phyloP scores from a whole-genome alignment of 2,797 vertebrate genomes.

The Schizopygopsis malacanthus region DNA sequence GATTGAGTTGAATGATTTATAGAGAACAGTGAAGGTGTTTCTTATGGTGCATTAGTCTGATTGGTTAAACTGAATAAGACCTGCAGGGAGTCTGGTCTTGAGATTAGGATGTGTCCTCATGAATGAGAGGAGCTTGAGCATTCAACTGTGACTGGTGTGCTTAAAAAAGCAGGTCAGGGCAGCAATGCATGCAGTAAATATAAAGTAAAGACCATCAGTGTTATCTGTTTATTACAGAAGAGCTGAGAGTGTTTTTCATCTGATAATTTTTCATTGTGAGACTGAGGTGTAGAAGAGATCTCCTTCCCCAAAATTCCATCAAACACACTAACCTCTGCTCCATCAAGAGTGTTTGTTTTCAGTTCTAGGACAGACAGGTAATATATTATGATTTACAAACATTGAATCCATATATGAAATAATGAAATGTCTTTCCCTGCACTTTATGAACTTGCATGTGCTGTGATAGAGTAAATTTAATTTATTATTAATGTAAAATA shows the following conservation, averaged over 20 bases:
- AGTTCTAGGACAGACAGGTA: not conserved
- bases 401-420: not conserved
- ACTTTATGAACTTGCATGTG: not conserved
- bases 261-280: no score
- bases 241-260: not conserved
- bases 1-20: slow-evolving; percentile 73
- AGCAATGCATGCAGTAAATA: not conserved
- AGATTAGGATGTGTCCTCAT: not conserved
- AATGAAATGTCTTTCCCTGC: not conserved
- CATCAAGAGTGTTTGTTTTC: no score
- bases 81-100: not conserved
- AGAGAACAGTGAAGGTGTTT: slow-evolving; percentile 65
- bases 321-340: slow-evolving; percentile 11
- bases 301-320: not conserved
- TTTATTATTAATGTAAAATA: not conserved
- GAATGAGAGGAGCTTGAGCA: not conserved
- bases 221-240: not conserved
- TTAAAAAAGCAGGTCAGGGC: not conserved
- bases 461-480: not conserved
- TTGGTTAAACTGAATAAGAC: slow-evolving; percentile 42
- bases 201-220: not conserved
- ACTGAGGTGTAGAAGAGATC: not conserved
- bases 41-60: slow-evolving; percentile 62
- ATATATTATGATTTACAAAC: not conserved
- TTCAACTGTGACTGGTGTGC: not conserved